Evolutionary conservation across 2,797 vertebrate species (phyloP), one percentile per base, ranked within the genome.

Genomic region (Micropoecilia bifurca): DNA sequence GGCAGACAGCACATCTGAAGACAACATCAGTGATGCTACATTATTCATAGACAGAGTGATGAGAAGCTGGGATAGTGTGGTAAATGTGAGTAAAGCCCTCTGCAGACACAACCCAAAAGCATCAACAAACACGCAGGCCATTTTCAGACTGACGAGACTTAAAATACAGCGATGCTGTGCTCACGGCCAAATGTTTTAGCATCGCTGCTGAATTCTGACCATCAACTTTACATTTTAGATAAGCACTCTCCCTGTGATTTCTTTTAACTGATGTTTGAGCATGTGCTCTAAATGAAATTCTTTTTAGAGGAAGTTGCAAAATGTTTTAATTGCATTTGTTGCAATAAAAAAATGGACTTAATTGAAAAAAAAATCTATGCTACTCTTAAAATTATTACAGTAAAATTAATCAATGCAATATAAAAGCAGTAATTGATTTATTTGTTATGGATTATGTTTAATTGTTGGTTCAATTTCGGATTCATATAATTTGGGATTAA

Each of bases 21-120:
- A 88, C 89, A 82, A 83, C 83, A 87, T 89, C 85, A 83, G 80
- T 77, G 69, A 85, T 84, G 80, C 82, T 90, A 71, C 89, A 89
- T 92, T 90, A 92, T 92, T 92, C 88, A 92, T 89, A 82, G 41
- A 73, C 69, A 68, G 75, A 84, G 71, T 30, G 78, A 88, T 84
- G 78, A 89, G 84, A 80, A 75, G 74, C 80, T 28, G 4, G 75
- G 84, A 76, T 76, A 53, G 81, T 59, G 39, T 75, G 45, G 80
- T 53, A 39, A 79, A 87, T 91, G 85, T 78, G 88, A 86, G 75
- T 73, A 66, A 83, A 82, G 76, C 46, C 55, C 28, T 57, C 71
- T 12, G n/a, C 7, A 59, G 46, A 66, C 57, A 73, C 28, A 59
- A 55, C 33, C 41, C 33, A 69, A 45, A 3, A 25, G 25, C 33